Conservation (phyloP, 2,888 invertebrate genomes). For the Malthinus seriepunctatus region DNA sequence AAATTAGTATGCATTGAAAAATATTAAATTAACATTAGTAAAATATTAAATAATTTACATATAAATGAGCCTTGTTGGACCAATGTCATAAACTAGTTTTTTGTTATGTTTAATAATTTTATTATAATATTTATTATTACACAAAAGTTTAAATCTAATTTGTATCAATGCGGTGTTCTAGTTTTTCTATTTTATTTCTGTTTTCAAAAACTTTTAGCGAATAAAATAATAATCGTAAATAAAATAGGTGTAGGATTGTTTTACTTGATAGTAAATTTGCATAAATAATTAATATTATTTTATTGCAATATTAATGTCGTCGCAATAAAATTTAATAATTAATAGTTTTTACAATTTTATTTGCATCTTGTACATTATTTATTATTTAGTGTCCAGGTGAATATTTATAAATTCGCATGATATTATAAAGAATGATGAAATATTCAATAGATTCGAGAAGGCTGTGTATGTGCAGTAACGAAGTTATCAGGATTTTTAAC, state of each 20-base stretch:
- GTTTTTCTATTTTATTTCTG: too few relatives aligned
- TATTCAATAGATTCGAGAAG: too few relatives aligned
- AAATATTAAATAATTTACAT: neutral
- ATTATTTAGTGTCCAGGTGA: neutral
- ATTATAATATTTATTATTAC: too few relatives aligned
- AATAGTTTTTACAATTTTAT: constrained; percentile 2
- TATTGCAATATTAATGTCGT: constrained; percentile 4
- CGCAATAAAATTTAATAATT: constrained; percentile 6
- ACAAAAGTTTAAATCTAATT: too few relatives aligned
- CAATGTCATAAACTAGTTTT: constrained; percentile 8
- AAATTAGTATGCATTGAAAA: too few relatives aligned
- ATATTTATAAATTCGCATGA: neutral
- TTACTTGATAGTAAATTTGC: constrained; percentile 1
- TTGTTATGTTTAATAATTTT: too few relatives aligned
- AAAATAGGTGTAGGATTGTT: neutral
- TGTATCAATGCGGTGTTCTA: too few relatives aligned
- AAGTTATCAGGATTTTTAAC: too few relatives aligned
- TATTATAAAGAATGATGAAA: too few relatives aligned
- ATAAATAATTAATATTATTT: neutral
- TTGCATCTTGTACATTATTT: neutral
- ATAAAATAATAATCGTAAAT: too few relatives aligned
- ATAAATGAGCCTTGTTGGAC: neutral
- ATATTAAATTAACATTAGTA: neutral
- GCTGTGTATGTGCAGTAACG: too few relatives aligned
- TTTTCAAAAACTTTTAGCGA: too few relatives aligned